Base-by-base conservation (phyloP, 2,888 invertebrate species). In the Gasteruption jaculator region DNA sequence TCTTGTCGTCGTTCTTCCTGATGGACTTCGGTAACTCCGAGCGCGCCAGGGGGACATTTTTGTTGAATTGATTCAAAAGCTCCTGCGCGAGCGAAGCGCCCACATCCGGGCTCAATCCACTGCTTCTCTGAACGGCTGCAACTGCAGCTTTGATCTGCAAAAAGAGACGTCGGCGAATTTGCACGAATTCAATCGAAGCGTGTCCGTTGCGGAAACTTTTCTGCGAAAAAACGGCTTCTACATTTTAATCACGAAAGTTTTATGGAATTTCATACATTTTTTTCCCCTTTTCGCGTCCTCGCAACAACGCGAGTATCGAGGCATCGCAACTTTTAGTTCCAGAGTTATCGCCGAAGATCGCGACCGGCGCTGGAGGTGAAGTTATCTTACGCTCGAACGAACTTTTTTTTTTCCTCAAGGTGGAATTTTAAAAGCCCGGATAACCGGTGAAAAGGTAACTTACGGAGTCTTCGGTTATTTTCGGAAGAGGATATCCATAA, bases 61-160 rank as follows among this genome's bases (percentile, higher is more conserved):
- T 63, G 34, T 36, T 56, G 12, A 67, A 50, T 33, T 59, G 60
- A 45, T 42, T 50, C 37, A 53, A 19, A 5, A 68, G 50, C 27
- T 65, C 63, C 20, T 57, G 61, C 7, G 58, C 44, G 25, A 68
- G 43, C 35, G 49, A 41, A 15, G 56, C 50, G 6, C 58, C 57
- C 15, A 65, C 35, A 11, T 65, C 66, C 10, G 67, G 68, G 38
- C 68, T 66, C 18, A 68, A 51, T 27, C 68, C 67, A 32, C 57
- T 58, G 5, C 42, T 33, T 33, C 55, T 54, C 50, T 65, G 66
- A 12, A 66, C 63, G 12, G 52, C 40, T 14, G 41, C 43, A n/a
- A 68, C 63, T 5, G 60, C 63, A 10, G 47, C 49, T 39, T 55
- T 58, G 34, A 68, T 60, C 68, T 68, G 38, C 3, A 45, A 46